phyloP scores from a whole-genome alignment of 1,140 invertebrate species.

The Magallana ariakensis region DNA sequence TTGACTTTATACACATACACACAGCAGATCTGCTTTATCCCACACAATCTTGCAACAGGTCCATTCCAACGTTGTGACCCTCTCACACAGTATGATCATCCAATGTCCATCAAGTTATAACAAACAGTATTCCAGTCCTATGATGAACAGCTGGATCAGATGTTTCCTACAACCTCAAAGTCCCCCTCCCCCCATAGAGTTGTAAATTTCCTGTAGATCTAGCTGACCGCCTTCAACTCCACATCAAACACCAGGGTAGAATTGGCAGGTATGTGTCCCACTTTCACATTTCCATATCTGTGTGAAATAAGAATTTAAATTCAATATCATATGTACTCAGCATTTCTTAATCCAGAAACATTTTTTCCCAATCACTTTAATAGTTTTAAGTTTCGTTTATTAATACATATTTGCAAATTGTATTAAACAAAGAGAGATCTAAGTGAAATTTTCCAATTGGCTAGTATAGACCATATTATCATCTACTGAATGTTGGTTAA shows the following conservation, averaged over 20 bases:
- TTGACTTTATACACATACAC: too few species aligned
- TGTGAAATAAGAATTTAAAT: slow-evolving; percentile 75
- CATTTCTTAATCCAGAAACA: not conserved
- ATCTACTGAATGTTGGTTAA: too few species aligned
- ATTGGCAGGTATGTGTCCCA: slow-evolving; percentile 74
- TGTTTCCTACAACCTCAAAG: not conserved
- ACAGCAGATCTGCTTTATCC: too few species aligned
- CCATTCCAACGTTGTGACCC: too few species aligned
- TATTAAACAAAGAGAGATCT: not conserved
- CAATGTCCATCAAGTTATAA: too few species aligned
- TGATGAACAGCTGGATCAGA: not conserved
- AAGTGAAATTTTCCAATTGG: too few species aligned
- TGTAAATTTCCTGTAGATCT: slow-evolving; percentile 27
- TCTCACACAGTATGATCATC: too few species aligned
- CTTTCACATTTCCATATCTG: slow-evolving; percentile 80
- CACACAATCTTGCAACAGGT: too few species aligned
- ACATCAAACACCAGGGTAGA: slow-evolving; percentile 77
- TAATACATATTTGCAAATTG: not conserved
- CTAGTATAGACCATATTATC: too few species aligned
- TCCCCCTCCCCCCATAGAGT: not conserved
- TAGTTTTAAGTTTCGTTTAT: not conserved
- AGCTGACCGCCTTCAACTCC: slow-evolving; percentile 84
- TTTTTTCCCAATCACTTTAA: not conserved
- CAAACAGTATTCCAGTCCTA: too few species aligned
- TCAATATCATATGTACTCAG: not conserved